These are phyloP conservation scores for Heliconius ethilla DNA, from an alignment of 2,888 invertebrate species.

Conservation along the genomic window DNA sequence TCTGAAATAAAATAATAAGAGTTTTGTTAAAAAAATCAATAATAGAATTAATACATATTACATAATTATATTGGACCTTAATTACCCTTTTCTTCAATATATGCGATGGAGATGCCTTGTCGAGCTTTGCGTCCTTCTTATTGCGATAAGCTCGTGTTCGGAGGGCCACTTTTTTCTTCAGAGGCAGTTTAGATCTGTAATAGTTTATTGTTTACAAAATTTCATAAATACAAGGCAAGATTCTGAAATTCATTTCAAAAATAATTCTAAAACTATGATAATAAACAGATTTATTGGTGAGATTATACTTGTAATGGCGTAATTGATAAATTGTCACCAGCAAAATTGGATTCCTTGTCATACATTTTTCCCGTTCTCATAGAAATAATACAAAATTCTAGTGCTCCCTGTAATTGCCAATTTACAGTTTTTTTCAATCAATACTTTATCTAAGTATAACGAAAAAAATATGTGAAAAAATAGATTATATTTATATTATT, in stretches of 20 bases:
- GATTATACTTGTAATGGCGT: background rate
- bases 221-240: background rate
- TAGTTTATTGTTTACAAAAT: background rate
- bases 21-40: background rate
- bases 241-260: background rate
- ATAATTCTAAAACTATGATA: background rate
- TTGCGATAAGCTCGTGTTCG: slow-evolving; percentile 82
- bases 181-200: slow-evolving; percentile 90
- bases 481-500: too few species aligned
- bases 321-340: background rate
- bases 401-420: background rate
- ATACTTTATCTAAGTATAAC: too few species aligned
- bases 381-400: background rate
- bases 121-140: slow-evolving; percentile 74
- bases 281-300: background rate
- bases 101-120: slow-evolving; percentile 73
- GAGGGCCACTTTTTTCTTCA: slow-evolving; percentile 91
- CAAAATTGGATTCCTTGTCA: background rate
- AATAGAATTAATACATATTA: background rate
- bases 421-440: too few species aligned
- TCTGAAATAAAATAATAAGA: slow-evolving; percentile 52
- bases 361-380: background rate
- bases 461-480: background rate
- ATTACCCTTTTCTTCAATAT: slow-evolving; percentile 75
- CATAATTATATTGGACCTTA: slow-evolving; percentile 23